phyloP scores from a whole-genome alignment of 2,888 invertebrate species.

The Tillus elongatus region DNA sequence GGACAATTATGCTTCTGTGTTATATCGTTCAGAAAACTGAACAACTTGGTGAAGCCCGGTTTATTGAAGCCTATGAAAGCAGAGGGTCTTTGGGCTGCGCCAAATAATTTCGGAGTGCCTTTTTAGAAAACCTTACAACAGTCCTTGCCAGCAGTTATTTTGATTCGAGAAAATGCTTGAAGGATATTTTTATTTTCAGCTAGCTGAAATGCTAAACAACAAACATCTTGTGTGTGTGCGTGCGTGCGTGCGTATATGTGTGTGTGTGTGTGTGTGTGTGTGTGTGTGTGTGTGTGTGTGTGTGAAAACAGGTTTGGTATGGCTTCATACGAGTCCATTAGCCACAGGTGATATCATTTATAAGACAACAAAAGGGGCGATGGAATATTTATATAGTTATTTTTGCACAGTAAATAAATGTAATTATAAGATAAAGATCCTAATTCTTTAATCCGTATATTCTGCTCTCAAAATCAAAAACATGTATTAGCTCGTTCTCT shows the following conservation, averaged over 20 bases:
- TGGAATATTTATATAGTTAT: too few species aligned
- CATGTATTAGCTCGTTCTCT: background rate
- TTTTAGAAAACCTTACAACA: too few species aligned
- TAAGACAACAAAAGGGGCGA: too few species aligned
- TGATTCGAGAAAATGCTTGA: background rate
- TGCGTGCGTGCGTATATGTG: too few species aligned
- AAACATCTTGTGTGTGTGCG: background rate
- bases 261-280: too few species aligned
- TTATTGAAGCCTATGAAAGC: background rate
- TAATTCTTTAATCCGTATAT: too few species aligned
- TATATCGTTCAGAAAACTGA: constrained; percentile 1
- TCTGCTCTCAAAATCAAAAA: background rate
- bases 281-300: too few species aligned
- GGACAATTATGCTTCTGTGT: constrained; percentile 3
- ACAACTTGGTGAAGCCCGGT: background rate
- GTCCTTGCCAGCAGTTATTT: constrained; percentile 1
- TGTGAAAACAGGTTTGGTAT: too few species aligned
- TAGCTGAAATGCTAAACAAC: constrained; percentile 1
- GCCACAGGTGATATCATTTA: too few species aligned
- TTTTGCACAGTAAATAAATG: too few species aligned
- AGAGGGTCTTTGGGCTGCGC: background rate
- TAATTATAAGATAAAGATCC: too few species aligned
- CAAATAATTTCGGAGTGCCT: background rate
- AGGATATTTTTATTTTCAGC: background rate
- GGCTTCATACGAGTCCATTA: too few species aligned